Evolutionary conservation across 2,797 vertebrate genomes (phyloP).

Genomic region (Karalla daura): DNA sequence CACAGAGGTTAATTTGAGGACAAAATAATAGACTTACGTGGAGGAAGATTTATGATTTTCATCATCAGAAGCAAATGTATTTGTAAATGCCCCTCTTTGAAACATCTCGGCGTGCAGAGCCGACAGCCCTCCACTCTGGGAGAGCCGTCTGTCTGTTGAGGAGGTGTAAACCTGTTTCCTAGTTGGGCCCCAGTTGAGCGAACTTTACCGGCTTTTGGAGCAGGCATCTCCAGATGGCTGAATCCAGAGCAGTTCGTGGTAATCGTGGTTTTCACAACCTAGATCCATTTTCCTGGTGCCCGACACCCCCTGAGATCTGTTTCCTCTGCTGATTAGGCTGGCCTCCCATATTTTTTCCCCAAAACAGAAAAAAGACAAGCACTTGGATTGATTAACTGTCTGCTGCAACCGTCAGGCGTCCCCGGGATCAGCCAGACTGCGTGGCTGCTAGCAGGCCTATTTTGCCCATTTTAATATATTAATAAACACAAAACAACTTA

Average conservation of each 20-base stretch:
- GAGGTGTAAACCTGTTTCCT: conserved; percentile 84
- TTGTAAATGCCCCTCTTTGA: background rate
- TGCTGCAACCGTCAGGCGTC: conserved; percentile 62
- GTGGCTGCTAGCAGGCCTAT: too few relatives aligned
- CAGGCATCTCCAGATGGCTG: conserved; percentile 85
- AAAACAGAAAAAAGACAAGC: conserved; percentile 71
- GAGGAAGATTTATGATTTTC: too few relatives aligned
- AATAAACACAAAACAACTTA: too few relatives aligned
- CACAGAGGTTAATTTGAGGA: conserved; percentile 35
- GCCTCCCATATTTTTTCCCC: conserved; percentile 79
- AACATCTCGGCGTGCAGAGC: conserved; percentile 7
- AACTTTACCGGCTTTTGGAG: conserved; percentile 84
- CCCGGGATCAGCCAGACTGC: too few relatives aligned
- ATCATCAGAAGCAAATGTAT: too few relatives aligned
- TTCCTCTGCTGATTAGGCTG: conserved; percentile 86
- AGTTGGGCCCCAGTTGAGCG: conserved; percentile 78
- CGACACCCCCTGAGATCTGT: conserved; percentile 80
- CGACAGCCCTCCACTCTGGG: conserved; percentile 47
- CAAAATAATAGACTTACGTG: background rate
- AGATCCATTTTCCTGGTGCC: conserved; percentile 87
- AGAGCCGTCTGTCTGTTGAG: conserved; percentile 72
- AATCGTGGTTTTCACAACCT: conserved; percentile 85
- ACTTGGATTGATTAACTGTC: conserved; percentile 80
- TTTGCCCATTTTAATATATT: background rate
- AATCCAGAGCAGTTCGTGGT: conserved; percentile 86